Evolutionary conservation across 2,888 invertebrate species (phyloP), one percentile per base, ranked within the genome.

Genomic region (Lymantria dispar): DNA sequence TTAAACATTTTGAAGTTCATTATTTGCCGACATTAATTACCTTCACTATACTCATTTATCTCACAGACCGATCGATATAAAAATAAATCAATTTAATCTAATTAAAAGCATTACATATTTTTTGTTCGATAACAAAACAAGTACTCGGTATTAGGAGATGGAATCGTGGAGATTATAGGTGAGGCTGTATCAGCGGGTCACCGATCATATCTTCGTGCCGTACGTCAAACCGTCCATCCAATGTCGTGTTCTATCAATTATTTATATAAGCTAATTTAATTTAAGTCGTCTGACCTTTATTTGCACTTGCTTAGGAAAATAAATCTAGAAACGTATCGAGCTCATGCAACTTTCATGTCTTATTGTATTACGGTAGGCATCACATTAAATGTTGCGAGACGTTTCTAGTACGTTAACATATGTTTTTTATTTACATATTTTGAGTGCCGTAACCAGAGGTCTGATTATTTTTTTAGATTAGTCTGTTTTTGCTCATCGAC

Each of bases 1-100:
- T 10, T 39, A 56, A 59, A 48, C 47, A 40, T 22, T 78, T 76
- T 66, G 71, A 76, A 76, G 76, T 70, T 80, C 78, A 79, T 81
- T 87, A 87, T 88, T 86, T 83, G 82, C 83, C 68, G 78, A 82
- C 81, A 81, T 84, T 90, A 88, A 90, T 89, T 89, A 88, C 85
- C 78, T 76, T 71, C 72, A 66, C 77, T 72, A 80, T 83, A 74
- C 71, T 73, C 61, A 64, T 68, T 66, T 85, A 89, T 89, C 89
- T 73, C 54, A 57, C 63, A 58, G 64, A 62, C 70, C 80, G 83
- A 89, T 88, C 88, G 74, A 74, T 74, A 86, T 74, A 79, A 82
- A n/a, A 85, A 85, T 87, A 87, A 90, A 89, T 89, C 89, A 89
- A 90, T 90, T 87, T 89, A 90, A 90, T 90, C 87, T 91, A 91